A percentile compares a stretch with the other conserved stretches of the same genome.
Evolutionary conservation across 2,797 vertebrate genomes (phyloP).

Genomic region (Acipenser ruthenus): DNA sequence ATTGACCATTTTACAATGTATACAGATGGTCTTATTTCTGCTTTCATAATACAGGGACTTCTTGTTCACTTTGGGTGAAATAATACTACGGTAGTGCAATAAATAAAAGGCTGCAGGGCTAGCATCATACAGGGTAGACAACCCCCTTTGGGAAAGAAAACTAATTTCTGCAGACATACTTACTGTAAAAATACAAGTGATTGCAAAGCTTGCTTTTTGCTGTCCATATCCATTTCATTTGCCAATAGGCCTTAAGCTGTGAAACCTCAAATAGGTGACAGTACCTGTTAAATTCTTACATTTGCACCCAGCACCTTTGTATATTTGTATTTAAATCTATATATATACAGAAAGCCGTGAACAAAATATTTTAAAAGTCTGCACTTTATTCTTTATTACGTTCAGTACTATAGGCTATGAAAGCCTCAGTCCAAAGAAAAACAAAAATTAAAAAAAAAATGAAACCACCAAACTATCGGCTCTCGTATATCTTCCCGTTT

Average conservation of each 20-base stretch:
- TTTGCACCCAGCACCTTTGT: constrained; percentile 31
- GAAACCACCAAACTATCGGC: constrained; percentile 27
- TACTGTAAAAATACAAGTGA: constrained; percentile 37
- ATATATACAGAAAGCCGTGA: constrained; percentile 60
- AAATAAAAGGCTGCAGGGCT: constrained; percentile 21
- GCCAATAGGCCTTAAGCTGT: constrained; percentile 48
- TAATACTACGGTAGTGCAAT: constrained; percentile 22
- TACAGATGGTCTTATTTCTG: not conserved
- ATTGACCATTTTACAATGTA: constrained; percentile 20
- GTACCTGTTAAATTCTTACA: too few species aligned
- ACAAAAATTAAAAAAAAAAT: constrained; percentile 29
- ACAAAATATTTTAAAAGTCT: constrained; percentile 58
- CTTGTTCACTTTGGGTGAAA: constrained; percentile 21
- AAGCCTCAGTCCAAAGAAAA: constrained; percentile 50
- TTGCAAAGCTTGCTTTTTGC: constrained; percentile 31
- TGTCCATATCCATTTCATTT: constrained; percentile 52
- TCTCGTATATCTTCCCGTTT: constrained; percentile 31
- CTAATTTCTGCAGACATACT: constrained; percentile 27
- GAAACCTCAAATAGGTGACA: constrained; percentile 37
- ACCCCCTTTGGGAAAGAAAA: constrained; percentile 20
- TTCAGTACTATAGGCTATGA: constrained; percentile 49
- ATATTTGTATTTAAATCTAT: constrained; percentile 54
- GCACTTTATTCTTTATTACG: constrained; percentile 66
- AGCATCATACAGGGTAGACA: constrained; percentile 21
- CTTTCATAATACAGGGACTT: constrained; percentile 14